Base-by-base conservation (phyloP, 2,113 vertebrate genomes). In the Ciconia boyciana region DNA sequence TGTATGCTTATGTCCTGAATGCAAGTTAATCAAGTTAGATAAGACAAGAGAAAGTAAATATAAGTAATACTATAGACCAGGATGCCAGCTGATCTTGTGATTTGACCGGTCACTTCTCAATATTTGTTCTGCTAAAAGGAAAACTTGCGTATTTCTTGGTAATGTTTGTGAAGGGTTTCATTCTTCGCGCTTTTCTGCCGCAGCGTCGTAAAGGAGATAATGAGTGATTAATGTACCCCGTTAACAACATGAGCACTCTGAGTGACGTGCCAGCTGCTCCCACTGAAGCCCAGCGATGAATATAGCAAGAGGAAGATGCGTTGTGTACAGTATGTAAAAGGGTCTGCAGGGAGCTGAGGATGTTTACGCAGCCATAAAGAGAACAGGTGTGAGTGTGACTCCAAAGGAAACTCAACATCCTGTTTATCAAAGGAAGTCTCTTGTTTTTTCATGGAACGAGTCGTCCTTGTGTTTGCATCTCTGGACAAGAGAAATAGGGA, bases 61-160 rank as follows among this genome's bases (percentile, higher is more conserved):
- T 9, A 82, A 92, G 54, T 94, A 55, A 87, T 86, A n/a, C 43
- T 91, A 22, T 46, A 94, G 83, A 31, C n/a, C 82, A 87, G 95
- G 54, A 93, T 90, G 72, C 75, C 89, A 93, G 57, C 77, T 95
- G 91, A 94, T 82, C 78, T 88, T 11, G 2, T 79, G 71, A 65
- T 89, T 61, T 82, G 65, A 82, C 57, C 57, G 49, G n/a, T 78
- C 80, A 70, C 60, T 91, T 95, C 57, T 86, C 83, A 79, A 11
- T 93, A 19, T 97, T 94, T 96, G 88, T 52, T 89, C 90, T 68
- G 71, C 77, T 68, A 41, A 94, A 95, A 95, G 79, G 83, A 95
- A 51, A 87, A 84, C 84, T 78, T 82, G 55, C 46, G 54, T 65
- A 16, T 69, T 94, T 81, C 80, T 95, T 86, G 21, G 55, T 21